These are phyloP conservation scores for Sarotherodon lohbergeri DNA, from an alignment of 2,113 vertebrate genomes.

Conservation along the genomic window DNA sequence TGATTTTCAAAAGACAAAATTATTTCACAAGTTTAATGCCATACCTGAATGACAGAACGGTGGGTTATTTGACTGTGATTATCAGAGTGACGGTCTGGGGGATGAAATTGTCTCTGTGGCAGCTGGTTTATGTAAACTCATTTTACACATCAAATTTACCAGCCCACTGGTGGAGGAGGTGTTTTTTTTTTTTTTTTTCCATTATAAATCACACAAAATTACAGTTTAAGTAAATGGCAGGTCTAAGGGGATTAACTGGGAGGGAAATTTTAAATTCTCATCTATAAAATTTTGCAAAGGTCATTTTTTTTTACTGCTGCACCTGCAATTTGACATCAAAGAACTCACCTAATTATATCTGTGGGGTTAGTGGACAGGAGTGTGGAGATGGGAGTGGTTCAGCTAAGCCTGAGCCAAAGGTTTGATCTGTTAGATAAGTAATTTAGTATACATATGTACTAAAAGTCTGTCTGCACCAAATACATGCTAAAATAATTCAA, in stretches of 20 bases:
- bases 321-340: neutral
- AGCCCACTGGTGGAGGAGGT: neutral
- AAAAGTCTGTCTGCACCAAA: neutral
- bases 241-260: neutral
- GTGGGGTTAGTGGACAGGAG: neutral
- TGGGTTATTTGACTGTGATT: neutral
- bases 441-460: neutral
- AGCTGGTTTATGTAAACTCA: neutral
- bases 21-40: neutral
- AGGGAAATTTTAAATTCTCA: neutral
- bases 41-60: neutral
- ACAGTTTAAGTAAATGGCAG: neutral
- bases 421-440: neutral
- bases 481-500: neutral
- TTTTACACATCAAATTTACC: neutral
- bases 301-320: neutral
- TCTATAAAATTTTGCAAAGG: neutral
- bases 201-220: neutral
- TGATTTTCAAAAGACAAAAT: neutral
- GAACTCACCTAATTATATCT: neutral
- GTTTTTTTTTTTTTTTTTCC: neutral
- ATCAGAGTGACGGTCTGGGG: neutral
- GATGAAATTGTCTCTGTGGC: neutral
- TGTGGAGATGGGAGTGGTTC: neutral
- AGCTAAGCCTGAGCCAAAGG: neutral